Evolutionary conservation across 2,888 invertebrate genomes (phyloP).

Genomic region (Drosophila suboccidentalis): DNA sequence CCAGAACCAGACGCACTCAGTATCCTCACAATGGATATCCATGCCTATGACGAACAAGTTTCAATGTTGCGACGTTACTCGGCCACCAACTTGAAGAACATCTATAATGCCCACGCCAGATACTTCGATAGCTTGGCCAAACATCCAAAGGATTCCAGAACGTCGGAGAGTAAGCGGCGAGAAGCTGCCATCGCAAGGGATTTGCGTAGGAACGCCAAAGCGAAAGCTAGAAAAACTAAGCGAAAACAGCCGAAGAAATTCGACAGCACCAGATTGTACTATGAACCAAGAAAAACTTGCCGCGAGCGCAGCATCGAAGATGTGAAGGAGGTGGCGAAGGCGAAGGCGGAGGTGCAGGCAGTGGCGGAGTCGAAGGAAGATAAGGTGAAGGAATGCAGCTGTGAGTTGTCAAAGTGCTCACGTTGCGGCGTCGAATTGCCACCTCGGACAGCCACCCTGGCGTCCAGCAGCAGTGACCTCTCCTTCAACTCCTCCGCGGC

Average conservation of each 20-base stretch:
- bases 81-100: slow-evolving; percentile 4
- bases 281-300: slow-evolving; percentile 50
- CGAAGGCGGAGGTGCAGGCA: too few relatives aligned
- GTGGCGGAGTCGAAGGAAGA: too few relatives aligned
- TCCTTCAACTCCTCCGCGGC: slow-evolving; percentile 44
- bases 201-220: neutral
- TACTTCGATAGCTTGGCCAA: neutral
- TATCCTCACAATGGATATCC: neutral
- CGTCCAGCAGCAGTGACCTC: slow-evolving; percentile 8
- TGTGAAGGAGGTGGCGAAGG: neutral
- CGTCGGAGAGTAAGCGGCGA: neutral
- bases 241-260: neutral
- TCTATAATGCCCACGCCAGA: slow-evolving; percentile 20
- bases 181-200: neutral
- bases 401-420: slow-evolving; percentile 34
- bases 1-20: neutral
- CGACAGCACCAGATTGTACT: slow-evolving; percentile 40
- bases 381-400: too few relatives aligned
- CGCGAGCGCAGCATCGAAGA: slow-evolving; percentile 38
- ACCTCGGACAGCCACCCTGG: neutral
- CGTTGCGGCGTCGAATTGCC: slow-evolving; percentile 44
- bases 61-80: slow-evolving; percentile 40
- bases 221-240: neutral
- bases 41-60: neutral
- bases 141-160: neutral